phyloP scores from a whole-genome alignment of 2,797 vertebrate genomes.

The Callimico goeldii region DNA sequence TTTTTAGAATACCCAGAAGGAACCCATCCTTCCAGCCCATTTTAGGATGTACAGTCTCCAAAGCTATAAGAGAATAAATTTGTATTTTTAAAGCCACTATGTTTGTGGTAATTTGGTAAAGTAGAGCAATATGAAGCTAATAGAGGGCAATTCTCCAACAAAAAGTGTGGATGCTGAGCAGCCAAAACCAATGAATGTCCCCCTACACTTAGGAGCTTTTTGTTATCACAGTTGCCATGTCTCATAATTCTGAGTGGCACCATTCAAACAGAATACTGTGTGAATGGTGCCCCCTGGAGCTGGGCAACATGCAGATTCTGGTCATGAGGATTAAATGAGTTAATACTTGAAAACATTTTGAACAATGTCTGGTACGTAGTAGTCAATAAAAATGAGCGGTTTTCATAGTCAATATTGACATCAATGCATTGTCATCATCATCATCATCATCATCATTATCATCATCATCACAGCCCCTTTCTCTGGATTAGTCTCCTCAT shows the following conservation, averaged over 20 bases:
- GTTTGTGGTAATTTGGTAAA: not conserved
- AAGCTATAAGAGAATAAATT: not conserved
- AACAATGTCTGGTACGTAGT: not conserved
- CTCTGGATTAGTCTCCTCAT: not conserved
- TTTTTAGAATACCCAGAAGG: not conserved
- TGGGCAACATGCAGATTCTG: not conserved
- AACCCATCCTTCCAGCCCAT: not conserved
- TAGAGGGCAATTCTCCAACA: too few species aligned
- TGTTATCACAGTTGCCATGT: not conserved
- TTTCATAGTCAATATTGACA: not conserved
- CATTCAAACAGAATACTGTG: not conserved
- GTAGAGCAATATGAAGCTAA: not conserved
- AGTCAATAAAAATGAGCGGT: not conserved
- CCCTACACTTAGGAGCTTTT: not conserved
- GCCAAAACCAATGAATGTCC: not conserved
- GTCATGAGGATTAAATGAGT: not conserved
- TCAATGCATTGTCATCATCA: not conserved
- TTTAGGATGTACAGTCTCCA: not conserved
- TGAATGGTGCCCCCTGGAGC: not conserved
- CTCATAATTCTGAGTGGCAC: not conserved
- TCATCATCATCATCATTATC: not conserved
- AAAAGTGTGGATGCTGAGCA: not conserved
- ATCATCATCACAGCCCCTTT: not conserved
- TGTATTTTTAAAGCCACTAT: not conserved
- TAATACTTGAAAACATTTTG: not conserved